Base-by-base conservation (phyloP, 2,113 vertebrate genomes). In the Syngnathoides biaculeatus region DNA sequence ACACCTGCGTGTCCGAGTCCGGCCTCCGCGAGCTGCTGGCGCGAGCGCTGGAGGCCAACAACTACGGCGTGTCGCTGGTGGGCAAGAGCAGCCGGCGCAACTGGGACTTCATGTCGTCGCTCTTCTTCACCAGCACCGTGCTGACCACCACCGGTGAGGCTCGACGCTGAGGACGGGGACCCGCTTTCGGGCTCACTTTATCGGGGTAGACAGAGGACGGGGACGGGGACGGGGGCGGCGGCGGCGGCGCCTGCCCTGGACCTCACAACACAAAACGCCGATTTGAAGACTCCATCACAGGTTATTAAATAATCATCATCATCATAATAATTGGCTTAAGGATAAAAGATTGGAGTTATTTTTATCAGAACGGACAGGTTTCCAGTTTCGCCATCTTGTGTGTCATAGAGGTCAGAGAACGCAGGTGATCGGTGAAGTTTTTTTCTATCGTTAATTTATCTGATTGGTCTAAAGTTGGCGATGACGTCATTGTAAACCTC, bases 81-180 rank as follows among this genome's bases (percentile, higher is more conserved):
- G 89, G 91, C 38, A 95, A 95, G 85, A 85, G 88, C 2, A 91
- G 84, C 22, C 83, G 81, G 66, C 93, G 88, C 87, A 98, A 95
- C 90, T 98, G 96, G 97, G 95, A 96, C 92, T 98, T 98, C 78
- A 92, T 94, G 71, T 98, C 97, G 0, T 93, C 97, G 0, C 86
- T 99, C 60, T 98, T 99, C 91, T 99, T 98, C 85, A 93, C 94
- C 85, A 98, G 95, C 90, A 99, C 96, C 5, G 95, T 98, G 60
- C 93, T 99, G 52, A 96, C 96, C 73, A 98, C 96, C 52, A 98
- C 95, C 78, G 96, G 96, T 98, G 77, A 90, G 88, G 24, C 19
- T 57, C 30, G 26, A 48, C 27, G 56, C 39, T 14, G 64, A 61
- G 47, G 15, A 50, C 13, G n/a, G 24, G 2, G 26, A 17, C 6